Percentiles rank a stretch among this genome's conserved stretches.
Evolutionary conservation across 2,797 vertebrate species (phyloP).

Genomic region (Erpetoichthys calabaricus): DNA sequence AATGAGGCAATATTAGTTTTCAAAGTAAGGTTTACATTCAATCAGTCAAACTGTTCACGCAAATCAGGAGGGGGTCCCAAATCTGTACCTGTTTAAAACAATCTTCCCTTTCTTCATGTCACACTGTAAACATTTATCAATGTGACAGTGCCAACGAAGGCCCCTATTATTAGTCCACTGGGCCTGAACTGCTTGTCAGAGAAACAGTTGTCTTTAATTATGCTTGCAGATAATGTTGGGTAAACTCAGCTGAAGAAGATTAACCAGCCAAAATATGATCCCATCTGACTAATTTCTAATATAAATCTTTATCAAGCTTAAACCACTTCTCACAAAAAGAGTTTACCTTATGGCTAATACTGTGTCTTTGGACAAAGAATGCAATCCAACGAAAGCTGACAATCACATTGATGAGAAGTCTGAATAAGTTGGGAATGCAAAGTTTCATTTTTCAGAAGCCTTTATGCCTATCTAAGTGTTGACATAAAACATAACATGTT

Average conservation of each 20-base stretch:
- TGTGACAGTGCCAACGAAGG: slow-evolving; percentile 40
- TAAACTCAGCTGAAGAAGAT: slow-evolving; percentile 59
- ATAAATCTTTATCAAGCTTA: slow-evolving; percentile 63
- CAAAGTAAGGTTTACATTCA: slow-evolving; percentile 25
- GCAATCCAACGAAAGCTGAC: slow-evolving; percentile 15
- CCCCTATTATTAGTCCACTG: slow-evolving; percentile 50
- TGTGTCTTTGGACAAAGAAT: no score
- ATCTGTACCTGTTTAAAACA: slow-evolving; percentile 52
- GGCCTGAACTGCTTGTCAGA: slow-evolving; percentile 52
- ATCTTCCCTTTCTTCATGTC: slow-evolving; percentile 33
- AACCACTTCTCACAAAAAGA: slow-evolving; percentile 33
- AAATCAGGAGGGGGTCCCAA: slow-evolving; percentile 28
- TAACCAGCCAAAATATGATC: slow-evolving; percentile 73
- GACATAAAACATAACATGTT: no score
- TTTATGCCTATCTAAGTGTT: no score
- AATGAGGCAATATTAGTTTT: slow-evolving; percentile 32
- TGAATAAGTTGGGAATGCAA: slow-evolving; percentile 15
- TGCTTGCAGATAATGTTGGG: slow-evolving; percentile 57
- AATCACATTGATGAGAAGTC: slow-evolving; percentile 13
- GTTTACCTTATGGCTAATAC: slow-evolving; percentile 37
- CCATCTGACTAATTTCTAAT: slow-evolving; percentile 79
- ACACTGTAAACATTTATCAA: slow-evolving; percentile 55
- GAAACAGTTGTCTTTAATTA: slow-evolving; percentile 67
- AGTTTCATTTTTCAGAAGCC: no score
- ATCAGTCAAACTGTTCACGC: slow-evolving; percentile 29